Evolutionary conservation across 1,140 invertebrate genomes (phyloP), one percentile per base, ranked within the genome.

Genomic region (Macrotrachela quadricornifera): DNA sequence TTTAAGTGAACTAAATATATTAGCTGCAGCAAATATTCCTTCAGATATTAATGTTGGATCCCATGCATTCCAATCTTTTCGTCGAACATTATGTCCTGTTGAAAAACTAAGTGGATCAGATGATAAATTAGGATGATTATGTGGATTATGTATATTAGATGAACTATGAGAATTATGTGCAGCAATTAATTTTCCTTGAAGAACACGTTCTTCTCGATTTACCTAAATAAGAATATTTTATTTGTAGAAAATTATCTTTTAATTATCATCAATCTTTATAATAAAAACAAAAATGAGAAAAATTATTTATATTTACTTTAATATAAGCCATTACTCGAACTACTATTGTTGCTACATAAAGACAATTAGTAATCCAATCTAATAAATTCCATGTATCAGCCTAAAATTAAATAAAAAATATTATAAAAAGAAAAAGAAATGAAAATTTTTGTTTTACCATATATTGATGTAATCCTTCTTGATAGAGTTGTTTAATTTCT

Each of bases 301-400:
- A 4, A 30, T 30, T 4, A 30, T 4, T 30, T 30, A 30, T 2
- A 30, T 30, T 30, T 30, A 30, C 21, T 30, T 30, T 30, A 63
- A 82, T 80, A 70, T 90, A 91, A 11, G 88, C 85, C 10, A 95
- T 85, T 12, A 92, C 76, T 48, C 91, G 76, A 30, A 97, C 74
- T 2, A 86, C 86, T 37, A 95, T 82, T 1, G 88, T 95, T 44
- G 88, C 87, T 46, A 96, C 85, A 68, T 97, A 96, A 14, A 95
- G 71, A 6, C 88, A 88, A 71, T 95, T 96, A 16, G 90, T 96
- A 50, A 92, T 83, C 69, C 96, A 96, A 72, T 96, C 91, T 56
- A 96, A 83, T 48, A 96, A 87, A 69, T 96, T 97, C 91, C 91
- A 96, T 87, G 95, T 94, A 70, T 96, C 90, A 60, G 79, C 21